Conservation (phyloP, 2,888 invertebrate genomes). For the Apoderus coryli region DNA sequence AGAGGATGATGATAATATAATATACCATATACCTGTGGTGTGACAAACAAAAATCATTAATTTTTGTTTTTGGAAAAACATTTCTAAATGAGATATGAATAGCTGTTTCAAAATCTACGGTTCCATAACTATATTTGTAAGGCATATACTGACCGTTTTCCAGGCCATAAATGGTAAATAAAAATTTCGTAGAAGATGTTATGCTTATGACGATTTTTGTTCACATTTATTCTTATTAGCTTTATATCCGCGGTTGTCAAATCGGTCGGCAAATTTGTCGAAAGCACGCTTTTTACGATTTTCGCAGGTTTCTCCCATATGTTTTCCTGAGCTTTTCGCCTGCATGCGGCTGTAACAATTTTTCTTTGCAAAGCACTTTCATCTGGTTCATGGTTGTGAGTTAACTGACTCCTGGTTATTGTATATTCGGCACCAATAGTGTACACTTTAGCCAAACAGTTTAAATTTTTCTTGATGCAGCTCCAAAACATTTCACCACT, state of each 20-base stretch:
- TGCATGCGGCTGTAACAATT: conserved; percentile 5
- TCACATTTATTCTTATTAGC: conserved; percentile 1
- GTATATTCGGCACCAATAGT: conserved; percentile 7
- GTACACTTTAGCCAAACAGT: conserved; percentile 7
- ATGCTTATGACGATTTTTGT: background rate
- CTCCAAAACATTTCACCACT: conserved; percentile 13
- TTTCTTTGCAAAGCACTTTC: conserved; percentile 4
- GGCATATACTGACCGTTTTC: conserved; percentile 1
- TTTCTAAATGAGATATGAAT: background rate
- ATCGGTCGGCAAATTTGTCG: background rate
- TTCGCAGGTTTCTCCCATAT: conserved; percentile 1
- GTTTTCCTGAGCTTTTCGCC: conserved; percentile 1
- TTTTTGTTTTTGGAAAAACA: conserved; percentile 2
- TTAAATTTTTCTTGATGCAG: conserved; percentile 5
- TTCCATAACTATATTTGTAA: background rate
- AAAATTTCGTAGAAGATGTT: conserved; percentile 2
- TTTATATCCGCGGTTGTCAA: conserved; percentile 1
- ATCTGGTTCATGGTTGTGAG: conserved; percentile 6
- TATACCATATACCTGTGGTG: too few species aligned
- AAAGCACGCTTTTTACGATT: conserved; percentile 2
- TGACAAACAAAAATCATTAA: background rate
- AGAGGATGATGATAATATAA: too few species aligned
- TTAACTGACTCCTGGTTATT: conserved; percentile 2
- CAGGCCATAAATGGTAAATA: conserved; percentile 2
- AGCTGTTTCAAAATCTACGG: conserved; percentile 1